A percentile compares a stretch with the other conserved stretches of the same genome.
Conservation (phyloP, 2,113 vertebrate genomes). For the Poecile atricapillus region DNA sequence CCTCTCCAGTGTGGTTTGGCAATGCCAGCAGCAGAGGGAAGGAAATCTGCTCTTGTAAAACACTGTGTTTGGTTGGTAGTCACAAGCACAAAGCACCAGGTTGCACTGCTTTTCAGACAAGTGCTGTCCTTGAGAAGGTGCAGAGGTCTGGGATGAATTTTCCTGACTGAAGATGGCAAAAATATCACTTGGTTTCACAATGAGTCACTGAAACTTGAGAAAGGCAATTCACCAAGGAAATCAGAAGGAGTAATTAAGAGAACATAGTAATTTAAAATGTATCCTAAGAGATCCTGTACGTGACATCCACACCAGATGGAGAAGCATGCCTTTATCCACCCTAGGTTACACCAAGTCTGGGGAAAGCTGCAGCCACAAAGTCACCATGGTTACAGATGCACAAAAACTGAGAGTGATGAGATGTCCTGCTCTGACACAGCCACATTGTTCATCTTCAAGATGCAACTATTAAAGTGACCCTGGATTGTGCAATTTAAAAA, state of each 20-base stretch:
- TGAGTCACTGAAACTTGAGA: constrained; percentile 24
- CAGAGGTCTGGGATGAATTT: neutral
- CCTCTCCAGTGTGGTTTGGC: fast-evolving
- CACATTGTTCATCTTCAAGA: neutral
- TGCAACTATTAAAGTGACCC: neutral
- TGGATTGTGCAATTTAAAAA: neutral
- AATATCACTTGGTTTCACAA: neutral
- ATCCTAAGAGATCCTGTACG: constrained; percentile 12
- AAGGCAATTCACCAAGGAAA: constrained; percentile 44
- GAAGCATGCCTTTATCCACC: neutral
- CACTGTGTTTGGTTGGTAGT: neutral
- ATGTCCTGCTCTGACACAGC: neutral
- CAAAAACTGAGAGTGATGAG: neutral
- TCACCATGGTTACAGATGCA: constrained; percentile 73
- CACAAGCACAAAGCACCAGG: neutral
- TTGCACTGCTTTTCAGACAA: neutral
- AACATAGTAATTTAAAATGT: constrained; percentile 38
- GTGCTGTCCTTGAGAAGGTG: neutral
- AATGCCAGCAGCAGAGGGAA: neutral
- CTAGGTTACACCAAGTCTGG: constrained; percentile 32
- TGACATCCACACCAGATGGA: neutral
- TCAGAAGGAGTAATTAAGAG: constrained; percentile 67
- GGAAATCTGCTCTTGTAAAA: neutral
- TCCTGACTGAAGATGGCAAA: neutral
- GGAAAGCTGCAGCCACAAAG: constrained; percentile 39